Percentiles rank a stretch among this genome's conserved stretches.
These are phyloP conservation scores for Spheniscus mendiculus DNA, from an alignment of 2,113 vertebrate species.

Conservation along the genomic window DNA sequence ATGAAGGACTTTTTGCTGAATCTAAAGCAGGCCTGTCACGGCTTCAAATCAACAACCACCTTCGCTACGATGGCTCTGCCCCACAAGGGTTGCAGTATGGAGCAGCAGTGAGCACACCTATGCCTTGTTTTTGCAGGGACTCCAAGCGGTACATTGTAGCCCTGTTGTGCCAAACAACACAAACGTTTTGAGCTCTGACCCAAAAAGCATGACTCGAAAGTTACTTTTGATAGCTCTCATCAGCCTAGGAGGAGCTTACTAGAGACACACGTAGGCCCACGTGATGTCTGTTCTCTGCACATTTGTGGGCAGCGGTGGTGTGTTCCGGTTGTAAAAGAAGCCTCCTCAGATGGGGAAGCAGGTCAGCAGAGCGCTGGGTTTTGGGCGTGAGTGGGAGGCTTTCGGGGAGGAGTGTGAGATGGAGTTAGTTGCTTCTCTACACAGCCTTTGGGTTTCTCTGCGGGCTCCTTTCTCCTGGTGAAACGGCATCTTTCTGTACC, in stretches of 20 bases:
- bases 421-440: background rate
- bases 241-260: background rate
- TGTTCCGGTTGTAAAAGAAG: conserved; percentile 25
- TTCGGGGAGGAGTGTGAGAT: background rate
- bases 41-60: background rate
- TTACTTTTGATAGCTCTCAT: background rate
- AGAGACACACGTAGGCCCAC: background rate
- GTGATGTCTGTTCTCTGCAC: background rate
- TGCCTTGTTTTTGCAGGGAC: background rate
- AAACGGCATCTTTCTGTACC: background rate
- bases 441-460: background rate
- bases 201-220: background rate
- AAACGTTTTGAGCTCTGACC: background rate
- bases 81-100: background rate
- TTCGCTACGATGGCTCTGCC: rapidly evolving
- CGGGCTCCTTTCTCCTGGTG: background rate
- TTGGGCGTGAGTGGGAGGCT: background rate
- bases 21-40: background rate
- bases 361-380: background rate
- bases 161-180: background rate
- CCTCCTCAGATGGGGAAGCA: background rate
- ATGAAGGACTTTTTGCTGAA: background rate
- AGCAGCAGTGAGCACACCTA: background rate
- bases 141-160: background rate
- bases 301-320: conserved; percentile 23